Base-by-base conservation (phyloP, 2,797 vertebrate species). In the Holocentrus rufus region DNA sequence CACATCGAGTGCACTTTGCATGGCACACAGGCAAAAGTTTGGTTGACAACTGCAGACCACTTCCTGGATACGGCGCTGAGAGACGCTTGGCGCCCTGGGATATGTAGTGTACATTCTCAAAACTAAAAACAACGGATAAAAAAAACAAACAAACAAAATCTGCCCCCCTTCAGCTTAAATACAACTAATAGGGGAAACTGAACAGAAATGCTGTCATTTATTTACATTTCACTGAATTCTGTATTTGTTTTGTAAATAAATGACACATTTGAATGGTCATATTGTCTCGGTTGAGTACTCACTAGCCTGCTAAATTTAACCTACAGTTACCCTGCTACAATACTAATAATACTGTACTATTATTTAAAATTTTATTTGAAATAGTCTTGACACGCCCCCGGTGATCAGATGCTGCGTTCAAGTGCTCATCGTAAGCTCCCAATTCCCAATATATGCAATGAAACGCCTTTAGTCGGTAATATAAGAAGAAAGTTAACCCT, bases 21-120 rank as follows among this genome's bases (percentile, higher is more conserved):
- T 15, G 47, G 39, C 57, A 22, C 36, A 13, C 57, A 62, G 25
- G 63, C 70, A 71, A 80, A 91, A 87, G 93, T 95, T 95, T 95
- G 85, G 89, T 85, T 94, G 85, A 82, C 93, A 90, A 95, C 93
- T 82, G 69, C 7, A 47, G 3, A 2, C 25, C 2, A 88, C 90
- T 95, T 94, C 94, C 94, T 95, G 92, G 94, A 92, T 90, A 94
- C 93, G 46, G 61, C 14, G 14, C 42, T 2, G 20, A 49, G 36
- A 59, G 14, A 9, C 44, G 53, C 64, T 20, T 1, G n/a, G 87
- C 69, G 47, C 65, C 8, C 20, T 87, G 92, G 93, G 93, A 93
- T 56, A 86, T 92, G 93, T 90, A 93, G 92, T 93, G 3, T 63
- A 23, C 15, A 46, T 46, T 14, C 18, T 14, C 30, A 64, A 50